These are phyloP conservation scores for Anthophora plumipes DNA, from an alignment of 2,888 invertebrate genomes.

Conservation along the genomic window DNA sequence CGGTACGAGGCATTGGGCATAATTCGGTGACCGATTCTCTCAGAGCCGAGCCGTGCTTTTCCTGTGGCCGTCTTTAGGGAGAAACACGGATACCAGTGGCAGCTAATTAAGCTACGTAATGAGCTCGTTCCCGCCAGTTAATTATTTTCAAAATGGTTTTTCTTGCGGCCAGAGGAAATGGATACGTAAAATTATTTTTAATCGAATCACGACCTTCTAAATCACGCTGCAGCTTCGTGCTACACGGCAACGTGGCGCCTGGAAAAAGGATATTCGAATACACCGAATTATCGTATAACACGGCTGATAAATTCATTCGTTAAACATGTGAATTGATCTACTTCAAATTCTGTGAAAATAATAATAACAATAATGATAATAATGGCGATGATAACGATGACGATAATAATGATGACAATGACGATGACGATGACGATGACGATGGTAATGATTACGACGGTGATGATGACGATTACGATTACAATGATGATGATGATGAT, in stretches of 20 bases:
- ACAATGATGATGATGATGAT: no score
- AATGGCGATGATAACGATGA: no score
- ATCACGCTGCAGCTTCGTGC: slow-evolving; percentile 50
- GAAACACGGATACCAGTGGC: slow-evolving; percentile 57
- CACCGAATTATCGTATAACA: not conserved
- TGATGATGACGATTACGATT: no score
- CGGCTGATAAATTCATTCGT: no score
- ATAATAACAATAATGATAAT: no score
- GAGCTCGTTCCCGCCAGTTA: slow-evolving; percentile 77
- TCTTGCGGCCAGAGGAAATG: slow-evolving; percentile 59
- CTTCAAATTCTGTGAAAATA: no score
- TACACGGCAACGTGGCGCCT: not conserved
- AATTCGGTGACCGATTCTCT: slow-evolving; percentile 42
- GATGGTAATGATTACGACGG: no score
- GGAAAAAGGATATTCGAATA: not conserved
- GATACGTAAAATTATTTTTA: slow-evolving; percentile 63
- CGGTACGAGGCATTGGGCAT: not conserved
- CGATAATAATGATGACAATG: not conserved
- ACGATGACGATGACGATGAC: no score
- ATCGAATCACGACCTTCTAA: slow-evolving; percentile 69
- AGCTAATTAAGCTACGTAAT: slow-evolving; percentile 78
- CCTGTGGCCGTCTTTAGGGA: slow-evolving; percentile 2
- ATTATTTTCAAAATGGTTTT: slow-evolving; percentile 70
- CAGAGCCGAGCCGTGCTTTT: slow-evolving; percentile 5
- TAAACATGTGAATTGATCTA: no score